A percentile compares a stretch with the other conserved stretches of the same genome.
These are phyloP conservation scores for Gadopsis bispinosus DNA, from an alignment of 2,797 vertebrate species.

Conservation along the genomic window DNA sequence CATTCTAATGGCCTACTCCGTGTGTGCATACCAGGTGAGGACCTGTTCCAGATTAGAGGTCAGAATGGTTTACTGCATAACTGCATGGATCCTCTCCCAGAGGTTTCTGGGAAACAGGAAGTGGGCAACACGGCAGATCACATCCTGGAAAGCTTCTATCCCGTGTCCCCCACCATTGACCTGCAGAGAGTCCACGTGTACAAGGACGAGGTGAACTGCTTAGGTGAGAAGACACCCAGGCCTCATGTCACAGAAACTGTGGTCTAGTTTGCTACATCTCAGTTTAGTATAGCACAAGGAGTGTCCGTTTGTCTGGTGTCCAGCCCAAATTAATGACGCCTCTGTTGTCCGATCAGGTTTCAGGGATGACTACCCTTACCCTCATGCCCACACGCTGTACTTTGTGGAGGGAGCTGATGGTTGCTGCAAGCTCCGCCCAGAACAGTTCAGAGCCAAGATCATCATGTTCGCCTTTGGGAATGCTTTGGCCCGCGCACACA, in stretches of 20 bases:
- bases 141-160: conserved; percentile 88
- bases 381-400: conserved; percentile 91
- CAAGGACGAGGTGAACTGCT: conserved; percentile 75
- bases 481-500: conserved; percentile 89
- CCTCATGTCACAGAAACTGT: background rate
- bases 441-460: conserved; percentile 93
- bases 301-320: background rate
- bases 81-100: conserved; percentile 84
- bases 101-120: conserved; percentile 85
- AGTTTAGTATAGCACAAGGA: background rate
- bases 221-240: conserved; percentile 77
- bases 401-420: conserved; percentile 81
- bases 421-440: conserved; percentile 80
- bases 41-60: conserved; percentile 90
- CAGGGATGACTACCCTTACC: conserved; percentile 86
- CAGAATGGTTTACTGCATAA: conserved; percentile 84
- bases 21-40: conserved; percentile 82
- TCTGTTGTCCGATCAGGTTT: conserved; percentile 85
- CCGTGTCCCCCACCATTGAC: conserved; percentile 91
- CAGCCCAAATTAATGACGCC: background rate
- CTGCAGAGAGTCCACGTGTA: conserved; percentile 89
- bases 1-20: background rate
- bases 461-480: conserved; percentile 93
- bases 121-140: conserved; percentile 84
- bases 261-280: background rate